phyloP scores from a whole-genome alignment of 1,140 invertebrate genomes.

The Pantala flavescens region DNA sequence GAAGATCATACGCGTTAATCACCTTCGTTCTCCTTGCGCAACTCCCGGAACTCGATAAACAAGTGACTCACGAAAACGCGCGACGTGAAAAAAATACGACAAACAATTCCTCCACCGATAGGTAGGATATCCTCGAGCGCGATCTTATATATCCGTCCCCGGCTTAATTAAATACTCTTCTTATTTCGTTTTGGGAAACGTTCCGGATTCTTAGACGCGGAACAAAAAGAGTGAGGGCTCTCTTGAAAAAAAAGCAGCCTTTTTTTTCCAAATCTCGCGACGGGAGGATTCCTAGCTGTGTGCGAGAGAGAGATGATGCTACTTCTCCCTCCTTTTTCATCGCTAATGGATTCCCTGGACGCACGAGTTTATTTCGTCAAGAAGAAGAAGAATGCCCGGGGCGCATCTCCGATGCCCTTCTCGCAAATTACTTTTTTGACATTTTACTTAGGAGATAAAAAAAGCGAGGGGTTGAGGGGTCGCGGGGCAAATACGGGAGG shows the following conservation, averaged over 20 bases:
- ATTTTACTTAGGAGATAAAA: constrained; percentile 8
- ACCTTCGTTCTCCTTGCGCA: too few species aligned
- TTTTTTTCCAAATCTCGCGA: background rate
- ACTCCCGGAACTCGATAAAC: too few species aligned
- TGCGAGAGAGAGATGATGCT: too few species aligned
- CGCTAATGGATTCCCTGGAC: background rate
- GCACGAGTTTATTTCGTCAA: background rate
- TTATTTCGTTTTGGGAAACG: background rate
- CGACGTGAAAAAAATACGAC: too few species aligned
- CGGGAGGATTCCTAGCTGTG: too few species aligned
- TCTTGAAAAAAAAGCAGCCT: background rate
- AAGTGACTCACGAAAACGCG: too few species aligned
- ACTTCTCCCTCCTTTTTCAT: background rate
- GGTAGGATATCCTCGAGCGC: too few species aligned
- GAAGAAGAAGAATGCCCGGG: background rate
- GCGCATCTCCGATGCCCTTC: background rate
- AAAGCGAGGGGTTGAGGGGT: background rate
- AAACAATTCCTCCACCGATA: too few species aligned
- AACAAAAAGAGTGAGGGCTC: background rate
- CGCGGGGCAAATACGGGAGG: background rate
- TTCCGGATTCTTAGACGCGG: background rate
- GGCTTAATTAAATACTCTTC: background rate
- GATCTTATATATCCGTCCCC: background rate
- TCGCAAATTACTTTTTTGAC: constrained; percentile 6
- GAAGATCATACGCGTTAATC: too few species aligned